Percentiles rank a stretch among this genome's conserved stretches.
Evolutionary conservation across 1,140 invertebrate species (phyloP).

Genomic region (Araneus ventricosus): DNA sequence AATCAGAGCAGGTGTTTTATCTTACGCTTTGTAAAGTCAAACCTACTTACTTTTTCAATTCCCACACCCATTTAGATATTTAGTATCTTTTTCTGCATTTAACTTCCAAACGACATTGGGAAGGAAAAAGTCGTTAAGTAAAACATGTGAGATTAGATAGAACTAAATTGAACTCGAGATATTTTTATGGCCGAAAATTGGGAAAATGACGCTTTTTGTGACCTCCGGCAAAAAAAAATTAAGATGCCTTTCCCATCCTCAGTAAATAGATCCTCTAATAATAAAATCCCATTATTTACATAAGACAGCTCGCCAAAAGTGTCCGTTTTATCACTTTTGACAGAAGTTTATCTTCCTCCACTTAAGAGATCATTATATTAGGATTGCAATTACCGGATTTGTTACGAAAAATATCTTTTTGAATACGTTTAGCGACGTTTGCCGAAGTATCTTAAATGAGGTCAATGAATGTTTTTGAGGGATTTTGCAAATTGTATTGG

Average conservation of each 20-base stretch:
- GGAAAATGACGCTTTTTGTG: not conserved
- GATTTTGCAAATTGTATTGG: not conserved
- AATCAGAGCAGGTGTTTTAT: slow-evolving; percentile 6
- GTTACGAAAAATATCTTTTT: not conserved
- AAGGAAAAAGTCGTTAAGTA: not conserved
- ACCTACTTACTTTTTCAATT: too few relatives aligned
- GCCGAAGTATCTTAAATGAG: not conserved
- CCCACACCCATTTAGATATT: not conserved
- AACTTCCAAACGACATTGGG: not conserved
- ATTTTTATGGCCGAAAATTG: not conserved
- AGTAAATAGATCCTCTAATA: not conserved
- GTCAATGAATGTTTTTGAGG: not conserved
- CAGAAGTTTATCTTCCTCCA: not conserved
- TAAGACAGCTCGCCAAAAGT: not conserved
- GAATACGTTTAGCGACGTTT: not conserved
- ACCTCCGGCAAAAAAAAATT: not conserved
- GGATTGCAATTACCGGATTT: not conserved
- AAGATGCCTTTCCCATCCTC: not conserved
- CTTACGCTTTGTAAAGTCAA: too few relatives aligned
- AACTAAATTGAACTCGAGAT: not conserved
- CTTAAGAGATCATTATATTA: not conserved
- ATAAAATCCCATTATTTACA: not conserved
- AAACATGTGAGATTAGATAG: not conserved
- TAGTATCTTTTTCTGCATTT: not conserved
- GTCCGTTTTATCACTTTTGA: not conserved